Conservation (phyloP, 1,140 invertebrate genomes). For the Ostrea edulis region DNA sequence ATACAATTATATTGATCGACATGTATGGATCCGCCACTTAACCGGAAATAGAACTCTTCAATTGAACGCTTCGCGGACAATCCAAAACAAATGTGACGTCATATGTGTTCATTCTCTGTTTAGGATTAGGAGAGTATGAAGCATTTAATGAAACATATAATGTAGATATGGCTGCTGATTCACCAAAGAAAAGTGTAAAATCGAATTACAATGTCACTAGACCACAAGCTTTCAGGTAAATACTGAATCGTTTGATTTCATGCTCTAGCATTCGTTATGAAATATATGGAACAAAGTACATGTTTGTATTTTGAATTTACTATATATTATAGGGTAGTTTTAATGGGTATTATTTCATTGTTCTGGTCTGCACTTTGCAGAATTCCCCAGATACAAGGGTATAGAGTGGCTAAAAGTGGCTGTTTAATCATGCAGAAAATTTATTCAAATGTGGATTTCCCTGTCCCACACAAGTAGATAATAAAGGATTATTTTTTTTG, state of each 20-base stretch:
- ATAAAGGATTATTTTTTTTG: too few relatives aligned
- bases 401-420: neutral
- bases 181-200: slow-evolving; percentile 83
- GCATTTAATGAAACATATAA: neutral
- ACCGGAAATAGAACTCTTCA: slow-evolving; percentile 54
- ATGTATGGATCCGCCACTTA: neutral
- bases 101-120: slow-evolving; percentile 38
- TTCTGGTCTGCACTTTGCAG: neutral
- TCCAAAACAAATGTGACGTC: slow-evolving; percentile 56
- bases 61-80: slow-evolving; percentile 52
- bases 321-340: neutral
- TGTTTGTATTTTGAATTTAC: too few relatives aligned
- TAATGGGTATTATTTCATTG: slow-evolving; percentile 25
- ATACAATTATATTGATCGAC: too few relatives aligned
- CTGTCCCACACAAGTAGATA: too few relatives aligned
- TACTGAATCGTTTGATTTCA: neutral
- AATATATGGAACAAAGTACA: too few relatives aligned
- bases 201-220: slow-evolving; percentile 86
- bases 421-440: neutral
- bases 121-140: neutral
- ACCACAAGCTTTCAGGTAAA: slow-evolving; percentile 89
- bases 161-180: slow-evolving; percentile 88
- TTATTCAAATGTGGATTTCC: too few relatives aligned
- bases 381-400: neutral
- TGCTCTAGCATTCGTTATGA: slow-evolving; percentile 35